phyloP scores from a whole-genome alignment of 2,113 vertebrate species.

The Hippocampus abdominalis region DNA sequence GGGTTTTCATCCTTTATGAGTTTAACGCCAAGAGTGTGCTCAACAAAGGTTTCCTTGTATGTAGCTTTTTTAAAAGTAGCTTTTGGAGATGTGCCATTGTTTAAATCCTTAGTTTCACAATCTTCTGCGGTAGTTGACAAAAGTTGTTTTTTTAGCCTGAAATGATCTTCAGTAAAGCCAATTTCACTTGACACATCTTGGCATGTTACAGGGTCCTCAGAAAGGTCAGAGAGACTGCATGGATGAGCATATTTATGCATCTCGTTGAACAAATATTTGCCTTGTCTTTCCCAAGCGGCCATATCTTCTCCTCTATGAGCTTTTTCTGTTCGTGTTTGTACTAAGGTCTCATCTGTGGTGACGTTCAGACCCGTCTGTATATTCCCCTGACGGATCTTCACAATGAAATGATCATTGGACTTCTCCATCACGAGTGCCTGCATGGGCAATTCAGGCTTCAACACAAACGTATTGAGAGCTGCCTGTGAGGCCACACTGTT shows the following conservation, averaged over 20 bases:
- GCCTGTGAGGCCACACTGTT: slow-evolving; percentile 70
- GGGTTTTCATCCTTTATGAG: neutral
- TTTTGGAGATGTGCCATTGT: neutral
- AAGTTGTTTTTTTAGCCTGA: slow-evolving; percentile 1
- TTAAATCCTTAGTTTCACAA: neutral
- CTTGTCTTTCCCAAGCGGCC: neutral
- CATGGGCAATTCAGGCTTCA: slow-evolving; percentile 86
- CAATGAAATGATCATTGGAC: slow-evolving; percentile 93
- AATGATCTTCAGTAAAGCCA: neutral
- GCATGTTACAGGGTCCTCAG: neutral
- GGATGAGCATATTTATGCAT: neutral
- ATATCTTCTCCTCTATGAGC: neutral
- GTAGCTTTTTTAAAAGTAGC: neutral
- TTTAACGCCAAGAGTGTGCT: neutral
- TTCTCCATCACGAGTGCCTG: slow-evolving; percentile 93
- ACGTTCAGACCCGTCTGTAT: neutral
- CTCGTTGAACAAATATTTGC: neutral
- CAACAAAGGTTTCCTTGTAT: neutral
- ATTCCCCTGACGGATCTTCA: slow-evolving; percentile 84
- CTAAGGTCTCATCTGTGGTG: slow-evolving; percentile 31
- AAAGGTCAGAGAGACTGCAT: neutral
- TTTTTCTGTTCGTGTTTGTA: slow-evolving; percentile 27
- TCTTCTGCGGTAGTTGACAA: neutral
- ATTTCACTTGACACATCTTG: neutral
- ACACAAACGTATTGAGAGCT: slow-evolving; percentile 69